A percentile compares a stretch with the other conserved stretches of the same genome.
Evolutionary conservation across 1,140 invertebrate species (phyloP).

Genomic region (Lucilia cuprina): DNA sequence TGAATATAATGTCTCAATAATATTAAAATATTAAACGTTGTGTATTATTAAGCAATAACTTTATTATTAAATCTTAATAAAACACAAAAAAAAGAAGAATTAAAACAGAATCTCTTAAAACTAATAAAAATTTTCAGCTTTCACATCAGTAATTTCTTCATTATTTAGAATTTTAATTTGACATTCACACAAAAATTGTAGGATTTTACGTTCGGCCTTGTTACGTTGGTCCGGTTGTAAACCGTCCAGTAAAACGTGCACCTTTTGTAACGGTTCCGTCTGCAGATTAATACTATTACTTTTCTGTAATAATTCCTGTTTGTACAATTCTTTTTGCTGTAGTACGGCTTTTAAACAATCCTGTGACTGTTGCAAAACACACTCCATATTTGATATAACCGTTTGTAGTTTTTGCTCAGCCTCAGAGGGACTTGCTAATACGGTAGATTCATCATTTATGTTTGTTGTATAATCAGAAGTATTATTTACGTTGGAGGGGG

Average conservation of each 20-base stretch:
- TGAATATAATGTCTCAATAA: too few species aligned
- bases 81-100: background rate
- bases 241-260: slow-evolving; percentile 52
- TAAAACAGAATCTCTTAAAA: background rate
- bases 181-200: slow-evolving; percentile 57
- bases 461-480: background rate
- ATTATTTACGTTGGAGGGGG: background rate
- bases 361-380: slow-evolving; percentile 52
- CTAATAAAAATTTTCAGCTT: slow-evolving; percentile 18
- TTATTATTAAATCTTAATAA: background rate
- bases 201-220: slow-evolving; percentile 52
- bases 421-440: background rate
- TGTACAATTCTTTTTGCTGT: slow-evolving; percentile 35
- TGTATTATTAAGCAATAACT: too few species aligned
- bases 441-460: background rate
- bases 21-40: too few species aligned
- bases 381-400: slow-evolving; percentile 54
- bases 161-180: slow-evolving; percentile 55
- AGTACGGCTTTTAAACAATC: slow-evolving; percentile 47
- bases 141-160: slow-evolving; percentile 53
- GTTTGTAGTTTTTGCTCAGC: slow-evolving; percentile 45
- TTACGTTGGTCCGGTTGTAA: slow-evolving; percentile 42
- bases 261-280: slow-evolving; percentile 46
- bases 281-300: slow-evolving; percentile 1
- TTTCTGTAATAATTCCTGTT: slow-evolving; percentile 42